These are phyloP conservation scores for Bungarus multicinctus DNA, from an alignment of 2,113 vertebrate species.

Conservation along the genomic window DNA sequence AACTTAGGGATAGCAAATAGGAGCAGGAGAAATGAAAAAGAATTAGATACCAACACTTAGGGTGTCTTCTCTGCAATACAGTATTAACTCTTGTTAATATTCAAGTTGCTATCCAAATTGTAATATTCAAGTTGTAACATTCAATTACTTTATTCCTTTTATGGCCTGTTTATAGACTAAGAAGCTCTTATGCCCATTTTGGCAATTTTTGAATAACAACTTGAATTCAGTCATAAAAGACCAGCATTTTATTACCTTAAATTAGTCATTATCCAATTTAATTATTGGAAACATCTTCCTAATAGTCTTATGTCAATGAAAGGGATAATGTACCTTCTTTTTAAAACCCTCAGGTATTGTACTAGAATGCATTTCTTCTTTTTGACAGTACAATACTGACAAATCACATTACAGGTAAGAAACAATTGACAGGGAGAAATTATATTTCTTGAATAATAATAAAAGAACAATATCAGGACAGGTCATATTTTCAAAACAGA, in stretches of 20 bases:
- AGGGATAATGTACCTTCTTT: not conserved
- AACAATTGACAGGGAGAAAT: not conserved
- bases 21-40: not conserved
- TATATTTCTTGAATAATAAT: not conserved
- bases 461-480: not conserved
- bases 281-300: not conserved
- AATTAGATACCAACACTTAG: not conserved
- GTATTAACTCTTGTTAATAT: not conserved
- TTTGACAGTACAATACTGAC: not conserved
- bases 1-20: not conserved
- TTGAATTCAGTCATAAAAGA: not conserved
- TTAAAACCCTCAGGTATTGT: not conserved
- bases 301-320: not conserved
- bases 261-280: not conserved
- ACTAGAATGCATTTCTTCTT: not conserved
- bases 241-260: not conserved
- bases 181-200: not conserved
- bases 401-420: not conserved
- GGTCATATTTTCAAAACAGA: not conserved
- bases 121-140: not conserved
- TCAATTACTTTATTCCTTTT: not conserved
- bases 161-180: not conserved
- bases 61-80: not conserved
- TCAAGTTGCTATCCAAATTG: not conserved
- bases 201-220: not conserved